Conservation (phyloP, 2,888 invertebrate genomes). For the Phragmatobia fuliginosa region DNA sequence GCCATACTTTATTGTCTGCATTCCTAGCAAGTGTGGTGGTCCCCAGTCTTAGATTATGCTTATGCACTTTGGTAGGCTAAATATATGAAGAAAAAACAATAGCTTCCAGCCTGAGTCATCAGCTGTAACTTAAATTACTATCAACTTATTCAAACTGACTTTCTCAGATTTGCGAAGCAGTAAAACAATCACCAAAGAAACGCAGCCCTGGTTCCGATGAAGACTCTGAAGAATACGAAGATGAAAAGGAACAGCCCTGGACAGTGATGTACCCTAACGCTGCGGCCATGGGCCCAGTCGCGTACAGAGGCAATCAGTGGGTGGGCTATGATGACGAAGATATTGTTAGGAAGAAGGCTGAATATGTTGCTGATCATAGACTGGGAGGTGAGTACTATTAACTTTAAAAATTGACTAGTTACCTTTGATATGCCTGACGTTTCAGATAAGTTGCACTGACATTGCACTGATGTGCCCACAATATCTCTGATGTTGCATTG, state of each 20-base stretch:
- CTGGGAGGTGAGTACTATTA: slow-evolving; percentile 89
- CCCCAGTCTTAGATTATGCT: no score
- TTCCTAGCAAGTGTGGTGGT: no score
- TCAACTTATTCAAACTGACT: background rate
- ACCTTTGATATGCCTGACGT: no score
- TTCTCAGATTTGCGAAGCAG: slow-evolving; percentile 93
- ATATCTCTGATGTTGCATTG: no score
- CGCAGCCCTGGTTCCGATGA: slow-evolving; percentile 28
- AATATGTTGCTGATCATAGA: slow-evolving; percentile 93
- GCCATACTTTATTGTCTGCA: no score
- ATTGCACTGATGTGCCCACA: no score
- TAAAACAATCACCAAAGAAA: slow-evolving; percentile 76
- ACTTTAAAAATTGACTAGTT: background rate
- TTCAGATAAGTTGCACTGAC: no score
- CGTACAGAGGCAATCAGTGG: slow-evolving; percentile 94
- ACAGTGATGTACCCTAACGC: slow-evolving; percentile 93
- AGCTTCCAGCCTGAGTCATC: no score
- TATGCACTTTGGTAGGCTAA: no score
- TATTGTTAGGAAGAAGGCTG: slow-evolving; percentile 93
- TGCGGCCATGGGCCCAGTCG: slow-evolving; percentile 95
- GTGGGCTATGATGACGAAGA: slow-evolving; percentile 96
- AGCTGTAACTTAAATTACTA: background rate
- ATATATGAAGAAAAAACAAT: no score
- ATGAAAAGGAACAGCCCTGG: slow-evolving; percentile 90
- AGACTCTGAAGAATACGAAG: slow-evolving; percentile 73